These are phyloP conservation scores for Xestia sexstrigata DNA, from an alignment of 2,888 invertebrate species.

Conservation along the genomic window DNA sequence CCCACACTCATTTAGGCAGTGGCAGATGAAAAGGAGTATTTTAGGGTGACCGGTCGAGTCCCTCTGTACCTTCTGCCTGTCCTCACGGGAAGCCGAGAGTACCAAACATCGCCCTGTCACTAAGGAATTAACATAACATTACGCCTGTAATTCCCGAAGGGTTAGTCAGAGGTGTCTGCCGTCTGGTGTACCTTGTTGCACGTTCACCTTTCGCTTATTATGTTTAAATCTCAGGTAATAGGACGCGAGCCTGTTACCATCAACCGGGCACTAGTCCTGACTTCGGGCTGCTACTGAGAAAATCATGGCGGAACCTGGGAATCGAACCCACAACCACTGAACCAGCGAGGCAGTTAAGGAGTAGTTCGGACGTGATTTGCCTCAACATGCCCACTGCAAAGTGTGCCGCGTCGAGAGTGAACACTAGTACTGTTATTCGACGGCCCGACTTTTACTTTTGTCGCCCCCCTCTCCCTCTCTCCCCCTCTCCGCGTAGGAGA, in stretches of 20 bases:
- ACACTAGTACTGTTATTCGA: conserved; percentile 84
- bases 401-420: conserved; percentile 84
- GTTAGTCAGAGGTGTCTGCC: background rate
- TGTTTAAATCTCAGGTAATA: background rate
- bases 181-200: background rate
- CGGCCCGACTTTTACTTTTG: conserved; percentile 87
- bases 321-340: background rate
- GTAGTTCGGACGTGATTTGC: conserved; percentile 62
- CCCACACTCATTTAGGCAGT: background rate
- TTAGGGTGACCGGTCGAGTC: no score
- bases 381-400: conserved; percentile 64
- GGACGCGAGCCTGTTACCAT: background rate
- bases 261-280: no score
- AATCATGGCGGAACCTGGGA: background rate
- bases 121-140: background rate
- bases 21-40: background rate
- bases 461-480: conserved; percentile 34
- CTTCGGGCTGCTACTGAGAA: background rate
- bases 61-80: background rate
- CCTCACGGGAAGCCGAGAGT: background rate
- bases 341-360: conserved; percentile 23
- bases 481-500: conserved; percentile 16
- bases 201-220: background rate
- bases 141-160: background rate
- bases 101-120: conserved; percentile 31